These are phyloP conservation scores for Pangasius djambal DNA, from an alignment of 2,797 vertebrate species.

Conservation along the genomic window DNA sequence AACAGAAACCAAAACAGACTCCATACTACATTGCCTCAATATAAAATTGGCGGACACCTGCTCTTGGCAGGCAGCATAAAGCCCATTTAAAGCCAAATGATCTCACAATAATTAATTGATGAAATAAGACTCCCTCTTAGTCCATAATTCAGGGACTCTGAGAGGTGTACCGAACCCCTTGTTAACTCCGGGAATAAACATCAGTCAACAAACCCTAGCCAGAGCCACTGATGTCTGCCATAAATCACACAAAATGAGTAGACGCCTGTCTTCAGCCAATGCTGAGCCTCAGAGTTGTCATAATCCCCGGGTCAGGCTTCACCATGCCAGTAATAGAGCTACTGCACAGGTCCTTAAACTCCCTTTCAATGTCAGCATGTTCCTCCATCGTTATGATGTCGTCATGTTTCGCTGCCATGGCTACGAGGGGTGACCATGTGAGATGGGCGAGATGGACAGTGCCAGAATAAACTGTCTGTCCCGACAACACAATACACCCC, in stretches of 20 bases:
- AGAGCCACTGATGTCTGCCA: constrained; percentile 6
- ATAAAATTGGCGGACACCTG: not conserved
- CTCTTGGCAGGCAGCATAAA: constrained; percentile 4
- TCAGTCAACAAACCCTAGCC: constrained; percentile 31
- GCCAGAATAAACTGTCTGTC: constrained; percentile 53
- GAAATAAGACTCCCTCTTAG: constrained; percentile 15
- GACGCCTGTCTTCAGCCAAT: constrained; percentile 32
- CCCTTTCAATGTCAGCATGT: constrained; percentile 52
- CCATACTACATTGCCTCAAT: not conserved
- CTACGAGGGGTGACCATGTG: constrained; percentile 46
- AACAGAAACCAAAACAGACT: constrained; percentile 26
- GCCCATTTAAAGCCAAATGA: constrained; percentile 9
- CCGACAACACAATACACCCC: constrained; percentile 54
- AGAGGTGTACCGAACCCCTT: constrained; percentile 28
- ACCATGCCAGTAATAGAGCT: constrained; percentile 44
- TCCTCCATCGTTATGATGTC: constrained; percentile 56
- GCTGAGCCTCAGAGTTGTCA: constrained; percentile 20
- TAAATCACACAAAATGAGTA: constrained; percentile 36
- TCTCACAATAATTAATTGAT: constrained; percentile 28
- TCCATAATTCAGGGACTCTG: constrained; percentile 24
- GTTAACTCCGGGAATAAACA: constrained; percentile 33
- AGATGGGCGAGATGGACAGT: constrained; percentile 44
- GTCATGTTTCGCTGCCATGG: constrained; percentile 58
- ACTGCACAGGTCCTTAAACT: constrained; percentile 37
- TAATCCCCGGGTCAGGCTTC: constrained; percentile 39